A percentile compares a stretch with the other conserved stretches of the same genome.
These are phyloP conservation scores for Xanthorhoe spadicearia DNA, from an alignment of 2,888 invertebrate genomes.

Conservation along the genomic window DNA sequence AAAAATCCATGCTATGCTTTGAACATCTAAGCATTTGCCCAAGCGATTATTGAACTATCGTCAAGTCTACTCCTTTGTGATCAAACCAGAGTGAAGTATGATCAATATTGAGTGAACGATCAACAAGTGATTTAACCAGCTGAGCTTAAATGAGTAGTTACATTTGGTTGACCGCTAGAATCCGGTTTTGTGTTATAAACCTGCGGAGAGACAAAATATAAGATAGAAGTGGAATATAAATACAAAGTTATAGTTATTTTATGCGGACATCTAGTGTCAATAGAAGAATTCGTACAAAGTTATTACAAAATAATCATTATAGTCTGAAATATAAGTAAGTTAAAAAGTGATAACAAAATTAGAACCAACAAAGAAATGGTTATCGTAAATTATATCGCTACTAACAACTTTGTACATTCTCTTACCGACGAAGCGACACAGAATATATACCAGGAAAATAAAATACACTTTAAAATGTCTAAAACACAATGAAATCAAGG, in stretches of 20 bases:
- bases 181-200: constrained; percentile 86
- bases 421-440: constrained; percentile 71
- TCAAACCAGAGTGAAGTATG: constrained; percentile 79
- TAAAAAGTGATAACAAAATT: neutral
- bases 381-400: no score
- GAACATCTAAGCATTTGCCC: constrained; percentile 70
- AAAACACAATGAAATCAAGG: constrained; percentile 38
- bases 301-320: neutral
- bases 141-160: constrained; percentile 82
- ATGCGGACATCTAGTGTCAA: constrained; percentile 65
- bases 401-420: constrained; percentile 49
- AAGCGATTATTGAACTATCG: constrained; percentile 70
- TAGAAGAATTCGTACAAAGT: constrained; percentile 56
- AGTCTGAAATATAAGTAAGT: neutral
- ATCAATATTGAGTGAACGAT: constrained; percentile 76
- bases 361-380: no score
- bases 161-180: constrained; percentile 84
- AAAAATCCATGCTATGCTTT: constrained; percentile 70
- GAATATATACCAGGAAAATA: constrained; percentile 62
- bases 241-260: constrained; percentile 61
- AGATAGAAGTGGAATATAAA: constrained; percentile 78
- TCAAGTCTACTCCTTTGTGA: constrained; percentile 77
- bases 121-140: constrained; percentile 79
- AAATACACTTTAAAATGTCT: constrained; percentile 43
- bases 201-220: constrained; percentile 83